These are phyloP conservation scores for Itoplectis maculator DNA, from an alignment of 2,888 invertebrate genomes.

Conservation along the genomic window DNA sequence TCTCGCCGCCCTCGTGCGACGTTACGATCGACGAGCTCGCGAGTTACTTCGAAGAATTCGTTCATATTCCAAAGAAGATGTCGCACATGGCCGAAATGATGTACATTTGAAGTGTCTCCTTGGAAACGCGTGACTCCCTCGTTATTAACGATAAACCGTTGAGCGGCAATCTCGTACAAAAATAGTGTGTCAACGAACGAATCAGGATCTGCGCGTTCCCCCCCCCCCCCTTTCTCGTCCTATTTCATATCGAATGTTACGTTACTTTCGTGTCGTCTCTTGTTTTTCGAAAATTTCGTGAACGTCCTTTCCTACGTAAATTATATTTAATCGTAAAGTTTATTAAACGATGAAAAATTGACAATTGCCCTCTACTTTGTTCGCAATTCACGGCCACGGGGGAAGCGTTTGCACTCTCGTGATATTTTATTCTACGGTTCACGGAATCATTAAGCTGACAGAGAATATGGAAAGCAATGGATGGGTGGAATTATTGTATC, in stretches of 20 bases:
- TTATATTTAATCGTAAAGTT: constrained; percentile 57
- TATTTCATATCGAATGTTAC: constrained; percentile 45
- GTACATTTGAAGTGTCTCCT: constrained; percentile 92
- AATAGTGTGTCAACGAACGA: constrained; percentile 37
- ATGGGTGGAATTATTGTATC: not conserved
- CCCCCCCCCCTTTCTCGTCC: constrained; percentile 16
- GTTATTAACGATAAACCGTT: constrained; percentile 11
- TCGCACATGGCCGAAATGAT: constrained; percentile 99
- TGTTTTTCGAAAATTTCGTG: not conserved
- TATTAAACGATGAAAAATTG: constrained; percentile 1
- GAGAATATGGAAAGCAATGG: not conserved
- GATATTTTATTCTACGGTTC: not conserved
- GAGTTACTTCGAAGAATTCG: constrained; percentile 97
- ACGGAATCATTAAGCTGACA: not conserved
- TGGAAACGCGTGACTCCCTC: not conserved
- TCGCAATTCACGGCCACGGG: not conserved
- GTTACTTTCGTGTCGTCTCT: constrained; percentile 32
- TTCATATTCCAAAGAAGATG: constrained; percentile 99
- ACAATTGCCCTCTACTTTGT: not conserved
- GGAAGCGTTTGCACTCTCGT: not conserved
- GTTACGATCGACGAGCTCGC: constrained; percentile 97
- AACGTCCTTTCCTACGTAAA: constrained; percentile 57
- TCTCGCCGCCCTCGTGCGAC: constrained; percentile 91
- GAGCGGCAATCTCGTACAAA: constrained; percentile 45
- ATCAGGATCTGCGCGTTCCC: not conserved